phyloP scores from a whole-genome alignment of 2,113 vertebrate genomes.

The Kobus ellipsiprymnus region DNA sequence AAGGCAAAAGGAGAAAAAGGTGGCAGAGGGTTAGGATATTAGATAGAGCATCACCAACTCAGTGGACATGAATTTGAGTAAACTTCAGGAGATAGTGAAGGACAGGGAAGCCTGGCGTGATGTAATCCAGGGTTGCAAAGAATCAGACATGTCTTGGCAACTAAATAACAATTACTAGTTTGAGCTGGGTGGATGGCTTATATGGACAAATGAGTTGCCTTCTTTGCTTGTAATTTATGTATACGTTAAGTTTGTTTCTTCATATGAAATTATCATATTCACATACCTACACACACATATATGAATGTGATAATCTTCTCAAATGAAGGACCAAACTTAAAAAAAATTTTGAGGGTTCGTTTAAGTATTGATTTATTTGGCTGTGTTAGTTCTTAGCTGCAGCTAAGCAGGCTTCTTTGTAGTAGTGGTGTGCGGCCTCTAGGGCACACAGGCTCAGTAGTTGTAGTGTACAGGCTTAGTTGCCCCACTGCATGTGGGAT shows the following conservation, averaged over 20 bases:
- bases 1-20: neutral
- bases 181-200: neutral
- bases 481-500: neutral
- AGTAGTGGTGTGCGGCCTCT: neutral
- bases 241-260: neutral
- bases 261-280: neutral
- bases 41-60: neutral
- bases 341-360: neutral
- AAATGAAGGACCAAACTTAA: neutral
- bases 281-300: neutral
- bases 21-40: neutral
- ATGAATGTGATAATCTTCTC: neutral
- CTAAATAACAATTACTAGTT: neutral
- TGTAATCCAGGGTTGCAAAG: neutral
- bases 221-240: neutral
- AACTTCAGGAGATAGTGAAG: neutral
- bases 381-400: neutral
- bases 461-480: neutral
- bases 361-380: neutral
- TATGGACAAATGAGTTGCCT: neutral
- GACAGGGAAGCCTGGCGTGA: neutral
- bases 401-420: neutral
- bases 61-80: neutral
- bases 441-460: neutral
- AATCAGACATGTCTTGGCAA: neutral